Base-by-base conservation (phyloP, 2,113 vertebrate genomes). In the Amphilophus citrinellus region DNA sequence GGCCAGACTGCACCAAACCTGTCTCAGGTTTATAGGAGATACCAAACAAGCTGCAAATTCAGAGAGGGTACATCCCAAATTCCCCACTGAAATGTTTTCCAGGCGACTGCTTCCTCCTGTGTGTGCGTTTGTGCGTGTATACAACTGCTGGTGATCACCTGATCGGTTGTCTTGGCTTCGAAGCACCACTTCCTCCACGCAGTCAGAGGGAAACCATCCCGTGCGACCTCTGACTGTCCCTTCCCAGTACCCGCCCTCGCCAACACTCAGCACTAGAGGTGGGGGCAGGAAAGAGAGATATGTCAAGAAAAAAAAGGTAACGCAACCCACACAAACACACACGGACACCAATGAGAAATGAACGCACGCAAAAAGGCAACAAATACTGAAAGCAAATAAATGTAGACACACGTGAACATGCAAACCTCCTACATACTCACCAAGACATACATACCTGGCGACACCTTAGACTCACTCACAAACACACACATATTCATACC, bases 201-300 rank as follows among this genome's bases (percentile, higher is more conserved):
- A 98, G 89, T 98, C 98, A 0, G 98, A 98, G 47, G 98, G 98
- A 94, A 98, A 98, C 98, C 98, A 98, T 76, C 98, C 98, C 0
- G 97, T 93, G 2, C 97, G 97, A 84, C 97, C 97, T 86, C 97
- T 96, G 86, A 97, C 97, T 60, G 97, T 97, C 39, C 97, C 98
- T 94, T 98, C 98, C 98, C 98, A 98, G 95, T 97, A 98, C 27
- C 98, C 98, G 42, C 97, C 97, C 94, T 98, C 98, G 56, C 98
- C 98, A 58, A 98, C 94, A 62, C 97, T 98, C 90, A 98, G 91
- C 93, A 98, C 98, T 98, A 14, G 9, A 61, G 85, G 73, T 2
- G 66, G 47, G 59, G 1, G 84, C 24, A 88, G 61, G 59, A 63
- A 37, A 92, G 61, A 89, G 75, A 5, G 59, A 35, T 35, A 3